A percentile compares a stretch with the other conserved stretches of the same genome.
phyloP scores from a whole-genome alignment of 2,888 invertebrate genomes.

The Caenorhabditis panamensis region DNA sequence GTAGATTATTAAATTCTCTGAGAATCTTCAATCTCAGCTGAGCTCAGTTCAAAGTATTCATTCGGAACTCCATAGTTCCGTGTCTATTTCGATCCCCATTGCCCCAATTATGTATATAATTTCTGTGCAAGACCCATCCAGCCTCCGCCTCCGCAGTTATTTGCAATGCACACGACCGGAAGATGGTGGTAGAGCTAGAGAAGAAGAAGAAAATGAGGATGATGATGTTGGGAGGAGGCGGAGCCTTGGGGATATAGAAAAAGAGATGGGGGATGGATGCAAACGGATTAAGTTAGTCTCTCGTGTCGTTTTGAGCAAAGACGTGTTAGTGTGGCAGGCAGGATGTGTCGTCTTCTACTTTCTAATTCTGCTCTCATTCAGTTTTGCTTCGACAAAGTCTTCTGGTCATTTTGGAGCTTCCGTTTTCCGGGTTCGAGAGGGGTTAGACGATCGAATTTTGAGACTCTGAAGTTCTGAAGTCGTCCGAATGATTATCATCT shows the following conservation, averaged over 20 bases:
- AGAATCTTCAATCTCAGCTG: too few relatives aligned
- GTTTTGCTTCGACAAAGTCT: neutral
- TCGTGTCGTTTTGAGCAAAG: constrained; percentile 3
- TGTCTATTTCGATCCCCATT: neutral
- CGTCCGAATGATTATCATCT: too few relatives aligned
- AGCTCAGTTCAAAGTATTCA: too few relatives aligned
- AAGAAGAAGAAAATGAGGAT: constrained; percentile 2
- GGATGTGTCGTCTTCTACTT: constrained; percentile 27
- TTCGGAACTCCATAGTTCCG: too few relatives aligned
- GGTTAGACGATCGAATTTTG: too few relatives aligned
- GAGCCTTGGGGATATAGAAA: neutral
- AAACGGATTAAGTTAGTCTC: constrained; percentile 62
- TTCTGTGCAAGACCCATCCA: neutral
- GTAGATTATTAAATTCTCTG: too few relatives aligned
- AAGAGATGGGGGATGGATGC: constrained; percentile 21
- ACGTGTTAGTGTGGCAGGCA: neutral
- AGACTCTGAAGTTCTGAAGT: too few relatives aligned
- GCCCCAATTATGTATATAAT: neutral
- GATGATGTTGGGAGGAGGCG: neutral
- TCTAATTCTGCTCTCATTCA: constrained; percentile 32
- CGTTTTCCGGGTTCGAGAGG: too few relatives aligned
- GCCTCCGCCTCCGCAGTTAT: neutral
- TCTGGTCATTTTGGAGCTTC: neutral
- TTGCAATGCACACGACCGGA: constrained; percentile 5
- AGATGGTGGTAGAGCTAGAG: constrained; percentile 4